phyloP scores from a whole-genome alignment of 2,113 vertebrate genomes.

The Hemicordylus capensis region DNA sequence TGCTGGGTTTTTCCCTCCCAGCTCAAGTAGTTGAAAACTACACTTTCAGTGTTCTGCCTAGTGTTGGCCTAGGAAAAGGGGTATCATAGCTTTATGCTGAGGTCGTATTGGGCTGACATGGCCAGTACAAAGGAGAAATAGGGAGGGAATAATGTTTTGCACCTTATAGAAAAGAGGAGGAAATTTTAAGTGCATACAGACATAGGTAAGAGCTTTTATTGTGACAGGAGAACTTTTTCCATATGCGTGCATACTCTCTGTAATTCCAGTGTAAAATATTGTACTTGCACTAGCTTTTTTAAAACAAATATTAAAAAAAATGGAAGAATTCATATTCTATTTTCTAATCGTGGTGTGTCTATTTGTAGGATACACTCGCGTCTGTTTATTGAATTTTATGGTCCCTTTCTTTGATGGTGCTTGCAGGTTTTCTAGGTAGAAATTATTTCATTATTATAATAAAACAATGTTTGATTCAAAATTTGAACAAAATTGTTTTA shows the following conservation, averaged over 20 bases:
- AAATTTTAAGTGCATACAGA: constrained; percentile 85
- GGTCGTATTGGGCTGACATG: constrained; percentile 75
- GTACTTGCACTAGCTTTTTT: constrained; percentile 98
- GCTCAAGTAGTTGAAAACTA: constrained; percentile 56
- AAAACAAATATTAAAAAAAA: constrained; percentile 90
- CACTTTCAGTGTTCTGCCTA: constrained; percentile 67
- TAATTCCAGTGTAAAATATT: constrained; percentile 97
- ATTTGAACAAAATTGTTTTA: constrained; percentile 98
- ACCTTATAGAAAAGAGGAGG: constrained; percentile 88
- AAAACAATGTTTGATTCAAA: constrained; percentile 97
- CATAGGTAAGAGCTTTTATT: constrained; percentile 89
- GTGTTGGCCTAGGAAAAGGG: constrained; percentile 74
- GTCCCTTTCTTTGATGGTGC: constrained; percentile 98
- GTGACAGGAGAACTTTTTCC: constrained; percentile 89
- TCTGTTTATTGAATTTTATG: constrained; percentile 97
- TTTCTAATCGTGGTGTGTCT: constrained; percentile 96
- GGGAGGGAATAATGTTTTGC: constrained; percentile 87
- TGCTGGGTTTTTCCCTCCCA: constrained; percentile 20
- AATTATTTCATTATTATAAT: constrained; percentile 97
- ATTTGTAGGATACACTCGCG: constrained; percentile 94
- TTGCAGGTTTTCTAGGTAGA: constrained; percentile 98
- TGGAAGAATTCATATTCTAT: constrained; percentile 93
- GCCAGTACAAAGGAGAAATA: constrained; percentile 83
- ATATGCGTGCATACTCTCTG: constrained; percentile 94
- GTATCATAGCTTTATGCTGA: constrained; percentile 73